Evolutionary conservation across 2,113 vertebrate genomes (phyloP).

Genomic region (Mesembrinibis cayennensis): DNA sequence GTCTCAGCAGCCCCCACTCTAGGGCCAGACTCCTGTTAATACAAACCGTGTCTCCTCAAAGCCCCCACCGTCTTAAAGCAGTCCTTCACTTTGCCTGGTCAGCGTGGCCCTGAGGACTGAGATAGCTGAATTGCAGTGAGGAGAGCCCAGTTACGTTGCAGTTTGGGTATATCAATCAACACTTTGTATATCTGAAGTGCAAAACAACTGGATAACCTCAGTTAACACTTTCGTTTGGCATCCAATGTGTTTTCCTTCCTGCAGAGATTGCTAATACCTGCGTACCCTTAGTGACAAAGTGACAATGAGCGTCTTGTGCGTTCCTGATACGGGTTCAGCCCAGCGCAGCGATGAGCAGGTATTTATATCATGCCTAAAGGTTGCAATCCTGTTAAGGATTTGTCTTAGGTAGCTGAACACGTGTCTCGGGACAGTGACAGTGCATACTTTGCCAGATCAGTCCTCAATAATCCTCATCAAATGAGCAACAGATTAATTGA

Average conservation of each 20-base stretch:
- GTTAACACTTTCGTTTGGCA: not conserved
- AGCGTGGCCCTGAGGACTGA: not conserved
- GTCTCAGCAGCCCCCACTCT: not conserved
- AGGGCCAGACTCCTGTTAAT: not conserved
- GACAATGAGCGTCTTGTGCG: not conserved
- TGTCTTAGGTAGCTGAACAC: not conserved
- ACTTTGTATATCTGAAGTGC: rapidly evolving
- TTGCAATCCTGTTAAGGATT: not conserved
- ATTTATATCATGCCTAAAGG: slow-evolving; percentile 26
- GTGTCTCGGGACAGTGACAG: not conserved
- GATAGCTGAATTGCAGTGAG: too few relatives aligned
- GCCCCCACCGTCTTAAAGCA: rapidly evolving
- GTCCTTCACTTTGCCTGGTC: not conserved
- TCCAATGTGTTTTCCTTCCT: not conserved
- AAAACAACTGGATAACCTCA: not conserved
- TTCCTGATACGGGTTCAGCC: not conserved
- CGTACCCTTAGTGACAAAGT: not conserved
- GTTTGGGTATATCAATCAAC: not conserved
- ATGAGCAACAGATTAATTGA: not conserved
- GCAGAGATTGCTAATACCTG: not conserved
- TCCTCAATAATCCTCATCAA: not conserved
- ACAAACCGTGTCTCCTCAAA: not conserved
- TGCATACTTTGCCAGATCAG: not conserved
- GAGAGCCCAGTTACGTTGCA: not conserved
- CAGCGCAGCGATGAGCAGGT: not conserved